These are phyloP conservation scores for Pachyseris speciosa DNA, from an alignment of 64 coral and sea anemone species.

Conservation along the genomic window DNA sequence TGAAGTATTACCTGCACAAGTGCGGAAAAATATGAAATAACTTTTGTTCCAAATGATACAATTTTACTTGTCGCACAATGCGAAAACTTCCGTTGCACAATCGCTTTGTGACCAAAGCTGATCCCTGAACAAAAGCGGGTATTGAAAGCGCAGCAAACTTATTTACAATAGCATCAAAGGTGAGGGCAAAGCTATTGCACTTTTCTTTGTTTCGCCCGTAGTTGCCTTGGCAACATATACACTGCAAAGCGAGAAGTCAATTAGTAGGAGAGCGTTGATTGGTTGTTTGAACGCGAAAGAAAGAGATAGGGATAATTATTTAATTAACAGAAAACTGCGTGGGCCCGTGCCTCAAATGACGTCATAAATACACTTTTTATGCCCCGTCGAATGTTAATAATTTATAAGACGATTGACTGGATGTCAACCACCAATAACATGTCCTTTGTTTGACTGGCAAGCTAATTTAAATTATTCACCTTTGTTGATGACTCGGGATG, in stretches of 20 bases:
- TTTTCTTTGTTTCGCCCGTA: constrained; percentile 16
- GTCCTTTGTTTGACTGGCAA: neutral
- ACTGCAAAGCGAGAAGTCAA: constrained; percentile 9
- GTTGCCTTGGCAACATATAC: constrained; percentile 20
- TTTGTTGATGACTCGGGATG: constrained; percentile 28
- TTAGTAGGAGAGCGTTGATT: constrained; percentile 22
- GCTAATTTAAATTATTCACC: constrained; percentile 37
- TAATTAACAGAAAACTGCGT: constrained; percentile 42
- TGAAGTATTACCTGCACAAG: no score
- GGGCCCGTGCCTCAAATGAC: constrained; percentile 3
- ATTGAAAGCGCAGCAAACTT: constrained; percentile 9
- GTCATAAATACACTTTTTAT: neutral
- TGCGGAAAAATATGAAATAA: neutral
- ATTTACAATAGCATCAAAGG: constrained; percentile 29
- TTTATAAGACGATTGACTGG: constrained; percentile 18
- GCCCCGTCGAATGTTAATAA: constrained; percentile 7
- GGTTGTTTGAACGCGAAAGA: constrained; percentile 2
- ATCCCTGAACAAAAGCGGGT: neutral
- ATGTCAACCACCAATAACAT: constrained; percentile 25
- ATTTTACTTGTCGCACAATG: constrained; percentile 33
- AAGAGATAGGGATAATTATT: constrained; percentile 33
- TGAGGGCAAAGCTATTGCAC: neutral
- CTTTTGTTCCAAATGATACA: constrained; percentile 8
- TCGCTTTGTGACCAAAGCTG: constrained; percentile 6
- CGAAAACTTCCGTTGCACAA: constrained; percentile 37